Evolutionary conservation across 2,888 invertebrate genomes (phyloP).

Genomic region (Phrixothrix hirtus): DNA sequence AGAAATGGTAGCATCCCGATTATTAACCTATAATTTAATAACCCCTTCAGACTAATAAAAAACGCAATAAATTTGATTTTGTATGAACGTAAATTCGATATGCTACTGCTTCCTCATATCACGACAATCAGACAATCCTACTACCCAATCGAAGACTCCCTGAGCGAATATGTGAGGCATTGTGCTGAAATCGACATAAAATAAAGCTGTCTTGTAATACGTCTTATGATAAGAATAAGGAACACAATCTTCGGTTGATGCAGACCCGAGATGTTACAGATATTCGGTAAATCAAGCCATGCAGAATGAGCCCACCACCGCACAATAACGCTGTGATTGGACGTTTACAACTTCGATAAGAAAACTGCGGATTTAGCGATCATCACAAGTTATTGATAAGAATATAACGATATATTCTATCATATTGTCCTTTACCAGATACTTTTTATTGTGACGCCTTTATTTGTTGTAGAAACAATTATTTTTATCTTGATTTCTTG

Average conservation of each 20-base stretch:
- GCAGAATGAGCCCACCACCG: slow-evolving; percentile 40
- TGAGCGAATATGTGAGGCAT: slow-evolving; percentile 39
- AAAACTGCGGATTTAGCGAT: slow-evolving; percentile 33
- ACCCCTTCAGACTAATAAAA: slow-evolving; percentile 10
- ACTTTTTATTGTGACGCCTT: slow-evolving; percentile 3
- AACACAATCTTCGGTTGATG: slow-evolving; percentile 43
- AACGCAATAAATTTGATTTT: slow-evolving; percentile 13
- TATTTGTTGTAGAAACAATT: slow-evolving; percentile 8
- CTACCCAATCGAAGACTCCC: slow-evolving; percentile 25
- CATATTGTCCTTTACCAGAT: slow-evolving; percentile 5
- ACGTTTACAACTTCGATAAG: slow-evolving; percentile 41
- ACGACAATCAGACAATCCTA: slow-evolving; percentile 28
- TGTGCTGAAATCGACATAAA: slow-evolving; percentile 53
- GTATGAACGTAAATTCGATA: slow-evolving; percentile 19
- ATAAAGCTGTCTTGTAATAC: slow-evolving; percentile 46
- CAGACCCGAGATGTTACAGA: slow-evolving; percentile 40
- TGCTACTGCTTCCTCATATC: slow-evolving; percentile 25
- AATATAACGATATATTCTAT: slow-evolving; percentile 25
- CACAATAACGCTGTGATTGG: slow-evolving; percentile 45
- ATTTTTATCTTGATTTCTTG: background rate
- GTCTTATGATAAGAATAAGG: slow-evolving; percentile 48
- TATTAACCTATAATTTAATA: slow-evolving; percentile 8
- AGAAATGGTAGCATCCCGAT: background rate
- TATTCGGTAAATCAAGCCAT: slow-evolving; percentile 40
- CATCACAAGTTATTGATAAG: slow-evolving; percentile 36